These are phyloP conservation scores for Tachuris rubrigastra DNA, from an alignment of 2,113 vertebrate genomes.

Conservation along the genomic window DNA sequence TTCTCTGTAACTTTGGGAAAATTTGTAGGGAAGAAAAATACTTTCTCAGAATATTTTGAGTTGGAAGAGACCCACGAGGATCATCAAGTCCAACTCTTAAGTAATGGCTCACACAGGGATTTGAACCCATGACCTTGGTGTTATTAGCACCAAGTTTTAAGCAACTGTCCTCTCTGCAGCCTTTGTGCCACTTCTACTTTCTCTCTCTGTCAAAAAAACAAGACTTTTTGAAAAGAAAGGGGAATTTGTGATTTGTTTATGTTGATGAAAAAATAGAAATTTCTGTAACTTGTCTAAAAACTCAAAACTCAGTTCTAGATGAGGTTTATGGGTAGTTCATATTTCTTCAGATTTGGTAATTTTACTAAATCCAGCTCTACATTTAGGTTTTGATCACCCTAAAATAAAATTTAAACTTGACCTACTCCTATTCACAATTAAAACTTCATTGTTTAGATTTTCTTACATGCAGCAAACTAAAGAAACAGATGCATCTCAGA, in stretches of 20 bases:
- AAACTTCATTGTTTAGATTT: neutral
- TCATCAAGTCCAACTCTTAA: neutral
- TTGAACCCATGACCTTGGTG: neutral
- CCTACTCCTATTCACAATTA: neutral
- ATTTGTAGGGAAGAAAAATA: neutral
- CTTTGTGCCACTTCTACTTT: neutral
- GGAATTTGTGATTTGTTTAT: neutral
- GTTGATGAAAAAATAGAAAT: neutral
- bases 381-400: neutral
- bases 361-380: neutral
- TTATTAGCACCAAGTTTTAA: neutral
- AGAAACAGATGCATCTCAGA: neutral
- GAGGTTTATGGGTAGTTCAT: neutral
- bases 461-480: neutral
- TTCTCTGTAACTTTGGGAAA: neutral
- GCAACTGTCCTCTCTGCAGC: neutral
- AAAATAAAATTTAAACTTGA: neutral
- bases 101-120: neutral
- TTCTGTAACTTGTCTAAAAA: neutral
- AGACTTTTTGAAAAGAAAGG: neutral
- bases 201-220: neutral
- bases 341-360: neutral
- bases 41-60: neutral
- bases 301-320: neutral
- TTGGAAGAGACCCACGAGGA: neutral